Evolutionary conservation across 2,888 invertebrate genomes (phyloP), one percentile per base, ranked within the genome.

Genomic region (Drosophila mimica): DNA sequence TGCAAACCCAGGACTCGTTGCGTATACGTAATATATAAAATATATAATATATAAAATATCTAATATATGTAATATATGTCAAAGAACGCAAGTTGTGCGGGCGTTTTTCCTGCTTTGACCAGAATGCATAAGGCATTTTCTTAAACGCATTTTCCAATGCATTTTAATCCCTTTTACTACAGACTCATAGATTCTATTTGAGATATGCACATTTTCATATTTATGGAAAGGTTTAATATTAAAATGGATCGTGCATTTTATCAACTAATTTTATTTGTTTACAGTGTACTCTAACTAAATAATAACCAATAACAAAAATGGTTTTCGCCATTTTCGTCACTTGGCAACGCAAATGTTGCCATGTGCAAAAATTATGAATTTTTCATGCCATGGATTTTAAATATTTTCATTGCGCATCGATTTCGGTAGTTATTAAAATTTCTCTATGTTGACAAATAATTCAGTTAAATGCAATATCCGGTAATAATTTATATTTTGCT

Each of bases 11-110:
- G 64, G 28, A 43, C 64, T 59, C 79, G 63, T 4, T 81, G 74
- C 83, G 85, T 83, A 85, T 88, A 77, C 76, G 74, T 79, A 67
- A 85, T 88, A 25, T 25, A 2, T 25, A 25, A 25, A 2, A 25
- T 25, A 25, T 25, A 25, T 2, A 25, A 25, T 25, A 25, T 25
- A 25, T 25, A 25, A 25, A 25, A 25, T 25, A 25, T 25, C 2
- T 1, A 25, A 25, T 25, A 25, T 25, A 25, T 25, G 25, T 1
- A 25, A 25, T 25, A 25, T 25, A 79, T 81, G 25, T 67, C 71
- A 34, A 71, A 71, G 54, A 54, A 65, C 70, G 74, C 62, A 68
- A 64, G 69, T 75, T 73, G 54, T 62, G 62, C 52, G 62, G 46
- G 53, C 70, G 57, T 60, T n/a, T 15, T 53, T 61, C 54, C 15